Evolutionary conservation across 1,140 invertebrate genomes (phyloP).

Genomic region (Calosoma granatense): DNA sequence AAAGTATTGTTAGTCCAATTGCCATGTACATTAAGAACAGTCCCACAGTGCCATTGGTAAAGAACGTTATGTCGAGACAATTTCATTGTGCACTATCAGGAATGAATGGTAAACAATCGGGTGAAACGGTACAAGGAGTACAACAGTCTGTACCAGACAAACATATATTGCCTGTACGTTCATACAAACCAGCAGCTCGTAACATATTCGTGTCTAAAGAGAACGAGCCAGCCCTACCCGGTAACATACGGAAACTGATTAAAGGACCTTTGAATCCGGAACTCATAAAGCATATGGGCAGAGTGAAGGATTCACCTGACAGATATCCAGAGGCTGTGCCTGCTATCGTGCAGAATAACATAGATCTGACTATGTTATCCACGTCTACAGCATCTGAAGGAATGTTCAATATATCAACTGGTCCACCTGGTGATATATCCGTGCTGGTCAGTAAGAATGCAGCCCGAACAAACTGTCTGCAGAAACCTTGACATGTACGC

Average conservation of each 20-base stretch:
- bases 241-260: neutral
- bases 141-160: neutral
- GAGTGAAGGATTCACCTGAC: neutral
- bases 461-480: neutral
- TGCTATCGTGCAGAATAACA: neutral
- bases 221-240: neutral
- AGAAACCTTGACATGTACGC: too few relatives aligned
- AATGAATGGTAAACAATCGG: neutral
- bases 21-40: neutral
- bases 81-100: neutral
- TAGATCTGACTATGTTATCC: neutral
- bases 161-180: neutral
- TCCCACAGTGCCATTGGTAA: neutral
- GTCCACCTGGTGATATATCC: neutral
- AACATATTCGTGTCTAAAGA: neutral
- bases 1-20: slow-evolving; percentile 1
- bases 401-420: neutral
- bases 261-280: neutral
- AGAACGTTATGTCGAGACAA: neutral
- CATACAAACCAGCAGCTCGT: neutral
- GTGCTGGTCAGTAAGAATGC: neutral
- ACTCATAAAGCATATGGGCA: neutral
- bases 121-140: neutral
- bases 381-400: neutral
- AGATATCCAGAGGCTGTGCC: neutral